These are phyloP conservation scores for Zeugodacus cucurbitae DNA, from an alignment of 1,140 invertebrate genomes.

Conservation along the genomic window DNA sequence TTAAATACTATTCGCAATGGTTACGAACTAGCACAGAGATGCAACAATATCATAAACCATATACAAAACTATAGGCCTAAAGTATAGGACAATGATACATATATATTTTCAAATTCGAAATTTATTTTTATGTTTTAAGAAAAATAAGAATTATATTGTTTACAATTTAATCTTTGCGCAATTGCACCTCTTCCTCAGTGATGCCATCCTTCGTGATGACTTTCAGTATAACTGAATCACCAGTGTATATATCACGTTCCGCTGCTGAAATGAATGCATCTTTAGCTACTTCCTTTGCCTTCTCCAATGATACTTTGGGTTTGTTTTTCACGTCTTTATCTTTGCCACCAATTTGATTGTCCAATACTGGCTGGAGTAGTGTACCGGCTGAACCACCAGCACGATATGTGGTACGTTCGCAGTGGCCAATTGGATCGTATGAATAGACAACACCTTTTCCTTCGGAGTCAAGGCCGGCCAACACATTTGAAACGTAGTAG, in stretches of 20 bases:
- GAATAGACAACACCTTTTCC: conserved; percentile 95
- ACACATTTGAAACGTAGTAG: conserved; percentile 95
- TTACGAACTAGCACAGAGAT: too few relatives aligned
- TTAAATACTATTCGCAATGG: too few relatives aligned
- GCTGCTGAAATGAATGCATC: conserved; percentile 97
- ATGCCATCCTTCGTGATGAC: conserved; percentile 93
- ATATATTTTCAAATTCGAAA: background rate
- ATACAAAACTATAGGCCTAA: too few relatives aligned
- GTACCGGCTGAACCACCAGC: conserved; percentile 87
- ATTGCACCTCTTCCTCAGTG: conserved; percentile 74
- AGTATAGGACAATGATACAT: background rate
- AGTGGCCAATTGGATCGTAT: conserved; percentile 97
- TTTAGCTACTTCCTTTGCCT: conserved; percentile 86
- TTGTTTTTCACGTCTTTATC: conserved; percentile 80
- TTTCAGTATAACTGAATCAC: conserved; percentile 89
- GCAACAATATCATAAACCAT: too few relatives aligned
- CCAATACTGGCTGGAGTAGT: conserved; percentile 84
- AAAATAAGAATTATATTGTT: background rate
- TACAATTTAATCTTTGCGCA: conserved; percentile 81
- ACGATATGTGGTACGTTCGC: conserved; percentile 81
- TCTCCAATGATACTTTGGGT: conserved; percentile 77
- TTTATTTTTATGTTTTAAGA: background rate
- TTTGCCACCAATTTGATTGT: conserved; percentile 89
- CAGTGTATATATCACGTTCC: conserved; percentile 97
- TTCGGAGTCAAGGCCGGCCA: conserved; percentile 88